Conservation (phyloP, 2,797 vertebrate species). For the Sphaeramia orbicularis region DNA sequence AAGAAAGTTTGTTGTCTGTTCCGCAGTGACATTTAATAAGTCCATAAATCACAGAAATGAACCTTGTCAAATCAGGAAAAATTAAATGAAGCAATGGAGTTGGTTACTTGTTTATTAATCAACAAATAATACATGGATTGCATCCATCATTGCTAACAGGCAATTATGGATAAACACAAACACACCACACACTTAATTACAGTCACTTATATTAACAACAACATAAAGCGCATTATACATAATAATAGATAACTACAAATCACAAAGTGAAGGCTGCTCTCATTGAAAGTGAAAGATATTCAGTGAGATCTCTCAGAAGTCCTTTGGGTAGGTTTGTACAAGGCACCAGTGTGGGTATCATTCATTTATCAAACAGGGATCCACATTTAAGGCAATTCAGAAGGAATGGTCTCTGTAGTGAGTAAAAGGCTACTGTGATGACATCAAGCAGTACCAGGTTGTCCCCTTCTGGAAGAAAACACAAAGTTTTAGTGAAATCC, state of each 20-base stretch:
- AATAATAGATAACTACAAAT: slow-evolving; percentile 41
- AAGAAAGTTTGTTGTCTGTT: too few species aligned
- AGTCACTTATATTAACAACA: slow-evolving; percentile 25
- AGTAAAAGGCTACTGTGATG: slow-evolving; percentile 37
- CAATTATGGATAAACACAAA: slow-evolving; percentile 18
- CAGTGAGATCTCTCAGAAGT: slow-evolving; percentile 39
- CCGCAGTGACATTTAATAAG: not conserved
- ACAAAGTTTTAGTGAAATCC: not conserved
- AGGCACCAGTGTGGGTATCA: slow-evolving; percentile 52
- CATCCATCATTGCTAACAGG: slow-evolving; percentile 14
- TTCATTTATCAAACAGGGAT: slow-evolving; percentile 37
- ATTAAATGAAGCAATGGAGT: not conserved
- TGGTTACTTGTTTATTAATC: slow-evolving; percentile 44
- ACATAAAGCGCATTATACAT: slow-evolving; percentile 56
- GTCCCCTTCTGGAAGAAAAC: slow-evolving; percentile 26
- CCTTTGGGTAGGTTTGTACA: slow-evolving; percentile 58
- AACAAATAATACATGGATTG: not conserved
- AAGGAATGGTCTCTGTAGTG: slow-evolving; percentile 50
- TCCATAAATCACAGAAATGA: not conserved
- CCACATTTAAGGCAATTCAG: slow-evolving; percentile 50
- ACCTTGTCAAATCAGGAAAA: not conserved
- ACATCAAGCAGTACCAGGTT: slow-evolving; percentile 37
- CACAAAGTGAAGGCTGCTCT: slow-evolving; percentile 27
- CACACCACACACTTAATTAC: slow-evolving; percentile 25
- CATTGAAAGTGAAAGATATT: slow-evolving; percentile 60